These are phyloP conservation scores for Aurelia coerulea DNA, from an alignment of 30 jellyfish, hydroid and myxozoan genomes.

Conservation along the genomic window DNA sequence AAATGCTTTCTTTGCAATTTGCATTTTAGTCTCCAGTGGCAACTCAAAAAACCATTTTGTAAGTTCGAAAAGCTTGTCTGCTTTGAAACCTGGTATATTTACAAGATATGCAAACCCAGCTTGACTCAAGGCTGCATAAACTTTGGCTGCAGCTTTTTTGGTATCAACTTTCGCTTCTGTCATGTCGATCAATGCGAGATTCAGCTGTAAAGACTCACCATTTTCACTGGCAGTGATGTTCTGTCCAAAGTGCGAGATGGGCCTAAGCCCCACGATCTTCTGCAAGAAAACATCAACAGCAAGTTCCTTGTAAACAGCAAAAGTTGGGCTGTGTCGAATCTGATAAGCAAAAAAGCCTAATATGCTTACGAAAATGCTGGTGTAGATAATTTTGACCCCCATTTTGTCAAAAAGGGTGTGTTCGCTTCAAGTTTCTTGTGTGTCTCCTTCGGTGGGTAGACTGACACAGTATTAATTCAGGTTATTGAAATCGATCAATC, in stretches of 20 bases:
- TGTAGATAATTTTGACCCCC: no score
- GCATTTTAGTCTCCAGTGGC: slow-evolving; percentile 71
- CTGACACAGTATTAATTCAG: no score
- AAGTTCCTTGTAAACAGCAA: no score
- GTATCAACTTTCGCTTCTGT: slow-evolving; percentile 33
- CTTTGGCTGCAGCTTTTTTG: slow-evolving; percentile 18
- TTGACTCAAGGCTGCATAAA: slow-evolving; percentile 42
- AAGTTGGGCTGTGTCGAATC: no score
- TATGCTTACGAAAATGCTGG: background rate
- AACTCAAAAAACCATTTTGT: slow-evolving; percentile 83
- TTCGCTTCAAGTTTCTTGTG: no score
- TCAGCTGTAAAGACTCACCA: slow-evolving; percentile 2
- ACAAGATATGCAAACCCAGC: slow-evolving; percentile 87
- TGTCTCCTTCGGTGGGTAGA: no score
- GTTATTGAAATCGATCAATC: no score
- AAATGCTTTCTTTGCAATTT: slow-evolving; percentile 67
- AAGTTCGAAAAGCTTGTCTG: slow-evolving; percentile 66
- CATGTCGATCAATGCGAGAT: slow-evolving; percentile 57
- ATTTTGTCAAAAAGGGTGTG: no score
- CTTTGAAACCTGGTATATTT: slow-evolving; percentile 63
- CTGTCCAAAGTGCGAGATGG: no score
- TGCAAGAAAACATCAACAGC: background rate
- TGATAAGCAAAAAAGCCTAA: background rate
- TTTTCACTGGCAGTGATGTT: background rate
- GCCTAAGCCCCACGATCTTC: no score